A percentile compares a stretch with the other conserved stretches of the same genome.
Evolutionary conservation across 1,140 invertebrate genomes (phyloP).

Genomic region (Trinorchestia longiramus): DNA sequence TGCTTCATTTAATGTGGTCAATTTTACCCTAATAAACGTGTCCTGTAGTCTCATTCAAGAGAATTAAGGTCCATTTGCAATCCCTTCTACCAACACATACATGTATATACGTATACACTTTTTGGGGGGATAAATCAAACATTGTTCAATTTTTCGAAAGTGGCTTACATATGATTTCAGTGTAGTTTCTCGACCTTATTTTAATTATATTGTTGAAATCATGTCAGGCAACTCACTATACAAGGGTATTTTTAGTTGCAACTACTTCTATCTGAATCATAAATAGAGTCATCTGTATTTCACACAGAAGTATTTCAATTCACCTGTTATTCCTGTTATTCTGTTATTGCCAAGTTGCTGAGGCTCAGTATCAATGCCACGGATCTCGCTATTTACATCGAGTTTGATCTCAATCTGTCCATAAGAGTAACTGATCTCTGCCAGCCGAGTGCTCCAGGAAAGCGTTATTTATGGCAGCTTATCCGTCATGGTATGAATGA

Average conservation of each 20-base stretch:
- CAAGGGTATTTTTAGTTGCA: neutral
- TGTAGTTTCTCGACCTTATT: neutral
- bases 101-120: no score
- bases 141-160: neutral
- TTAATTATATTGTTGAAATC: neutral
- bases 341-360: neutral
- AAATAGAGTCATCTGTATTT: neutral
- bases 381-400: neutral
- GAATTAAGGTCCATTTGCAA: no score
- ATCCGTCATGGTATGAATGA: slow-evolving; percentile 1
- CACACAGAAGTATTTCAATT: neutral
- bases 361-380: neutral
- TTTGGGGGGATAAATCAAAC: no score
- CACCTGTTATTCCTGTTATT: no score
- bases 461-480: neutral
- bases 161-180: no score
- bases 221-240: neutral
- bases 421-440: neutral
- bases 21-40: no score
- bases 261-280: neutral
- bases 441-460: neutral
- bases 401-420: neutral
- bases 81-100: no score
- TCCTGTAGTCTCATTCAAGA: no score
- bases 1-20: no score